Evolutionary conservation across 2,113 vertebrate species (phyloP).

Genomic region (Xenopus borealis): DNA sequence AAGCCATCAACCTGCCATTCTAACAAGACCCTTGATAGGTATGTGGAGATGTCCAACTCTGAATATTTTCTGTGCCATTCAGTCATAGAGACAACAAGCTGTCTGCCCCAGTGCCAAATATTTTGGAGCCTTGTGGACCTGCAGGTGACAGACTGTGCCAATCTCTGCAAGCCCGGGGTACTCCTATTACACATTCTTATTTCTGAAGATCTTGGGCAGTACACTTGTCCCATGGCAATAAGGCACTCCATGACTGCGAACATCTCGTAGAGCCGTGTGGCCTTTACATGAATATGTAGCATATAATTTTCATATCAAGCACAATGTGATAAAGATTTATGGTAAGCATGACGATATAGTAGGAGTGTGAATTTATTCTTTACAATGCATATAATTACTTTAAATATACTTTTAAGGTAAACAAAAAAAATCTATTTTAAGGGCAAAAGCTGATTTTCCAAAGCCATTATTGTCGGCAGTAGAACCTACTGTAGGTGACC

Average conservation of each 20-base stretch:
- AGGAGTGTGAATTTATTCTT: constrained; percentile 26
- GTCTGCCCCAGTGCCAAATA: constrained; percentile 37
- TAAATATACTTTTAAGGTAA: too few species aligned
- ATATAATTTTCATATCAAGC: constrained; percentile 33
- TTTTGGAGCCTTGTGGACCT: constrained; percentile 1
- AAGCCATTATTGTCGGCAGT: constrained; percentile 22
- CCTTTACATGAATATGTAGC: constrained; percentile 47
- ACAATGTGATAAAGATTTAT: constrained; percentile 36
- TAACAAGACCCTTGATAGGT: background rate
- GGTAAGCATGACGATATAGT: background rate
- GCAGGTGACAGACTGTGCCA: constrained; percentile 26
- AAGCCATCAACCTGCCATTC: background rate
- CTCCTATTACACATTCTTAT: background rate
- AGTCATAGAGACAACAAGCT: background rate
- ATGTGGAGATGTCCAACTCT: background rate
- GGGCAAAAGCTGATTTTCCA: constrained; percentile 46
- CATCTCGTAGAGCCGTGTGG: constrained; percentile 30
- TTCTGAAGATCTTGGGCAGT: constrained; percentile 13
- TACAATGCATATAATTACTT: constrained; percentile 16
- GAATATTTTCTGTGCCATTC: constrained; percentile 30
- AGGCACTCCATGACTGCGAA: constrained; percentile 16
- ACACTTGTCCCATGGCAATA: constrained; percentile 29
- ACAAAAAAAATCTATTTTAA: constrained; percentile 18
- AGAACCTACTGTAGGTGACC: background rate
- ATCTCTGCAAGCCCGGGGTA: background rate